Percentiles rank a stretch among this genome's conserved stretches.
Evolutionary conservation across 2,888 invertebrate species (phyloP).

Genomic region (Sphinx pinastri): DNA sequence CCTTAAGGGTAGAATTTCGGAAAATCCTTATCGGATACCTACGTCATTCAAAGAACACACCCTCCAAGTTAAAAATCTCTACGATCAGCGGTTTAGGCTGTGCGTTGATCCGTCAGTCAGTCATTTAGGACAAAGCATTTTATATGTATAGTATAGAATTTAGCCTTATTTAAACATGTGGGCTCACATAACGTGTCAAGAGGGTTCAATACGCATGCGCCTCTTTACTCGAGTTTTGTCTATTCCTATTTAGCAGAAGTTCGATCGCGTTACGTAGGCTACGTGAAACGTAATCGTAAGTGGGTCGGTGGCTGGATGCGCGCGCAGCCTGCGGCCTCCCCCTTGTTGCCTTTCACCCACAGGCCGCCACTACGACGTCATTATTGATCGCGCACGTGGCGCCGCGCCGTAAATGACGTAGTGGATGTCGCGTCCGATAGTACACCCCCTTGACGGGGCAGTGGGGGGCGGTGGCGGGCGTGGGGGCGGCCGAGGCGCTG

Average conservation of each 20-base stretch:
- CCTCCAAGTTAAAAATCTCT: too few species aligned
- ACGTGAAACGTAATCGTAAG: slow-evolving; percentile 80
- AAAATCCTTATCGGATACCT: too few species aligned
- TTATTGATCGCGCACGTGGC: slow-evolving; percentile 82
- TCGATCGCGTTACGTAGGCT: slow-evolving; percentile 79
- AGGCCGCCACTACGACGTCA: slow-evolving; percentile 66
- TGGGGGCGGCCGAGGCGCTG: background rate
- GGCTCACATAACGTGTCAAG: background rate
- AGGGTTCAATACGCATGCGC: slow-evolving; percentile 41
- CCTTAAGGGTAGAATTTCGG: too few species aligned
- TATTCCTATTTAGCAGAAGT: slow-evolving; percentile 52
- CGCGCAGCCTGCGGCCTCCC: slow-evolving; percentile 57
- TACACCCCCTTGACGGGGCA: slow-evolving; percentile 49
- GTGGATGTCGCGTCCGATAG: slow-evolving; percentile 67
- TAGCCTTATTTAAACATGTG: background rate
- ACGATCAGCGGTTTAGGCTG: too few species aligned
- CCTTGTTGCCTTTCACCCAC: slow-evolving; percentile 31
- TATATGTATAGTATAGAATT: too few species aligned
- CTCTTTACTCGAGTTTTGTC: slow-evolving; percentile 31
- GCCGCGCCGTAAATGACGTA: slow-evolving; percentile 82
- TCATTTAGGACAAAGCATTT: too few species aligned
- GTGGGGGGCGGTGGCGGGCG: background rate
- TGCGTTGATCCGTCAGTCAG: too few species aligned
- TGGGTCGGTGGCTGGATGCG: slow-evolving; percentile 74
- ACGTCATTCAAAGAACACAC: too few species aligned